Percentiles rank a stretch among this genome's conserved stretches.
Conservation (phyloP, 2,113 vertebrate genomes). For the Cyprinus carpio region DNA sequence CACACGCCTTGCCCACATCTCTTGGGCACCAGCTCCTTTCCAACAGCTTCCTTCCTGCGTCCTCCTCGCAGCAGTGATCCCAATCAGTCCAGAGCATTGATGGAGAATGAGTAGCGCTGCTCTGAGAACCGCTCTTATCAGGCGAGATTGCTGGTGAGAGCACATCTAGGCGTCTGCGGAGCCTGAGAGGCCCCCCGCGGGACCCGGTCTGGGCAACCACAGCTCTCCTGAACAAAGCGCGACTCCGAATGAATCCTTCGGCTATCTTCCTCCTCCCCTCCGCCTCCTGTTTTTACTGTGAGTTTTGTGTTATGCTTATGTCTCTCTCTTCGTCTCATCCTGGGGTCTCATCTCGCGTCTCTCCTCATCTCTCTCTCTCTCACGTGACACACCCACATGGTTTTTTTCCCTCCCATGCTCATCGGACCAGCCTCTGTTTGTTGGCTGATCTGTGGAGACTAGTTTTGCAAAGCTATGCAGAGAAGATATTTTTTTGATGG, state of each 20-base stretch:
- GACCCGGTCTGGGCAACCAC: slow-evolving; percentile 49
- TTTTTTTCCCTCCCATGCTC: not conserved
- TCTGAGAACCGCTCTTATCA: slow-evolving; percentile 70
- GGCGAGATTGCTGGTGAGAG: slow-evolving; percentile 72
- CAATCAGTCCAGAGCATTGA: slow-evolving; percentile 56
- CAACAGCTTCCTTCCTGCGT: slow-evolving; percentile 55
- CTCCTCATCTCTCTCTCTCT: not conserved
- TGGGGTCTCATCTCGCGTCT: no score
- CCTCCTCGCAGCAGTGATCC: slow-evolving; percentile 68
- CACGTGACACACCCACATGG: not conserved
- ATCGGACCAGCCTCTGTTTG: not conserved
- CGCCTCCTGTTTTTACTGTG: slow-evolving; percentile 1
- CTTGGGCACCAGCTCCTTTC: slow-evolving; percentile 50
- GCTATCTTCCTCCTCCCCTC: slow-evolving; percentile 1
- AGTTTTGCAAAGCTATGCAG: not conserved
- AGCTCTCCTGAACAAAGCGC: no score
- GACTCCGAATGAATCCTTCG: slow-evolving; percentile 63
- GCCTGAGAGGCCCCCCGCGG: slow-evolving; percentile 71
- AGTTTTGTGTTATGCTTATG: not conserved
- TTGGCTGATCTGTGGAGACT: not conserved
- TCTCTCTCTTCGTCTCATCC: no score
- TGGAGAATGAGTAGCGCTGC: slow-evolving; percentile 59
- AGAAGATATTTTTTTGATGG: not conserved
- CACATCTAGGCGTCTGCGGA: slow-evolving; percentile 60
- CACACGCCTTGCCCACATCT: slow-evolving; percentile 66